A percentile compares a stretch with the other conserved stretches of the same genome.
phyloP scores from a whole-genome alignment of 2,888 invertebrate species.

The Oscheius myriophilus region DNA sequence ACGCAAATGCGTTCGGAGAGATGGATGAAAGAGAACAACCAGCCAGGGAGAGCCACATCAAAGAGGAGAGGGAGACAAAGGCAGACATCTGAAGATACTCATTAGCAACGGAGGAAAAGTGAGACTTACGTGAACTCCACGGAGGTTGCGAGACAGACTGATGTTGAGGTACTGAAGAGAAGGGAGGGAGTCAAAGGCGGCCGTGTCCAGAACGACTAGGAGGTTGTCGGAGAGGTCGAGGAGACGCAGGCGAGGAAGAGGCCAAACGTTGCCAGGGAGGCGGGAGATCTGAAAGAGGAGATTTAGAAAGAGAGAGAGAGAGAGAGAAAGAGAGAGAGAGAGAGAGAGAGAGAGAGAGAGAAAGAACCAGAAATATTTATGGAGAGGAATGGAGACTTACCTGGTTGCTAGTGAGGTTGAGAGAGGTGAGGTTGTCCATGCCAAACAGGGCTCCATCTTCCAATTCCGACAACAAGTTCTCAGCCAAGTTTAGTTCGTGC shows the following conservation, averaged over 20 bases:
- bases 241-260: constrained; percentile 37
- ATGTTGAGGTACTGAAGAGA: constrained; percentile 45
- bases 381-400: neutral
- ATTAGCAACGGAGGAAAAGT: neutral
- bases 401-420: constrained; percentile 50
- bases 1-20: constrained; percentile 47
- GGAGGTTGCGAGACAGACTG: constrained; percentile 44
- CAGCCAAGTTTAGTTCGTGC: constrained; percentile 39
- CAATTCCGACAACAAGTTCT: constrained; percentile 51
- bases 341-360: too few species aligned
- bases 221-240: constrained; percentile 48
- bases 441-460: constrained; percentile 50
- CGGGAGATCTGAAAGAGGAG: constrained; percentile 34
- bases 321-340: too few species aligned
- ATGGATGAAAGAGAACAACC: constrained; percentile 38
- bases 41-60: constrained; percentile 44
- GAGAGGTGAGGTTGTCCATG: constrained; percentile 36
- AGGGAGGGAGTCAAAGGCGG: constrained; percentile 51
- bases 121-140: constrained; percentile 42
- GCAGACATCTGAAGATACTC: constrained; percentile 38
- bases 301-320: neutral
- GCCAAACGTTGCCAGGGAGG: constrained; percentile 52
- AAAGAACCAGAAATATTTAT: neutral
- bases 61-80: constrained; percentile 47
- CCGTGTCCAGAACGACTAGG: constrained; percentile 51